A percentile compares a stretch with the other conserved stretches of the same genome.
Conservation (phyloP, 1,140 invertebrate genomes). For the Portunus trituberculatus region DNA sequence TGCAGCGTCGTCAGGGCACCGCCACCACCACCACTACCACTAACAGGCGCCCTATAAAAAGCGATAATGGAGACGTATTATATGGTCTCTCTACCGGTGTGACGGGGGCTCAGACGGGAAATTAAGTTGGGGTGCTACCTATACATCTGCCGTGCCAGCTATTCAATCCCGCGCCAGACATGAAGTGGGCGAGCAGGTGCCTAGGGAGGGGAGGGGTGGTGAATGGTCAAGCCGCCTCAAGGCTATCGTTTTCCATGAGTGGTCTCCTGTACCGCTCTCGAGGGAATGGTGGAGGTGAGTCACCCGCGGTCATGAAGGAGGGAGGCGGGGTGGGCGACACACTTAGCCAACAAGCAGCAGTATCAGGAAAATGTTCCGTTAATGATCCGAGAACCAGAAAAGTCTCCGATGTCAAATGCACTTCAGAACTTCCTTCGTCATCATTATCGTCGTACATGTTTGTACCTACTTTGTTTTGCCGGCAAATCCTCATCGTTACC, state of each 20-base stretch:
- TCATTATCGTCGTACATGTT: background rate
- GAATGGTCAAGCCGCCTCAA: background rate
- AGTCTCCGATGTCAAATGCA: background rate
- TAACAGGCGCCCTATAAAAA: constrained; percentile 41
- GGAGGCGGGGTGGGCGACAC: background rate
- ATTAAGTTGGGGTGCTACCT: background rate
- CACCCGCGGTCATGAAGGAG: background rate
- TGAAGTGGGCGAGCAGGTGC: no score
- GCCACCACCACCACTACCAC: background rate
- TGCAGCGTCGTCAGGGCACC: background rate
- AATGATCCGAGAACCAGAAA: background rate
- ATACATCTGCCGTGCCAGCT: no score
- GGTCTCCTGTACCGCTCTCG: background rate
- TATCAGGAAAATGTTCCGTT: background rate
- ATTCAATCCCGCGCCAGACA: no score
- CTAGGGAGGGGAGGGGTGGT: no score
- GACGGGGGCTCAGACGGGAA: background rate
- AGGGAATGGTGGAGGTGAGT: background rate
- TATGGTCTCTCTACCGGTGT: background rate
- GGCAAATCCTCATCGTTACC: background rate
- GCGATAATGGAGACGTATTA: constrained; percentile 34
- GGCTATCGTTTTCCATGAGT: background rate
- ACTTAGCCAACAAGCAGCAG: background rate
- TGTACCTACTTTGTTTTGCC: background rate
- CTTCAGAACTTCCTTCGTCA: background rate